Percentiles rank a stretch among this genome's conserved stretches.
Evolutionary conservation across 2,113 vertebrate species (phyloP).

Genomic region (Aleadryas rufinucha): DNA sequence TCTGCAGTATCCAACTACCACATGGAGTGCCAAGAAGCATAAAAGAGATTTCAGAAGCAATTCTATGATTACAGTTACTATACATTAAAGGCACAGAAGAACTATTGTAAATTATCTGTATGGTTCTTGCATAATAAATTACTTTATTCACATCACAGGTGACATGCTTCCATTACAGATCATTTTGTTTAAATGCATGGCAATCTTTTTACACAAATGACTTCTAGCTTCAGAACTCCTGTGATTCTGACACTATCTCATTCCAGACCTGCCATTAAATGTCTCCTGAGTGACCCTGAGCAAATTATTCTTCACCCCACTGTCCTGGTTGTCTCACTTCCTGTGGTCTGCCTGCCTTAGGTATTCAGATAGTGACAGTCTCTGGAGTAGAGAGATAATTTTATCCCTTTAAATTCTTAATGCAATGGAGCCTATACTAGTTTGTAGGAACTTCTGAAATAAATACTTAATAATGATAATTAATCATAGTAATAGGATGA

Average conservation of each 20-base stretch:
- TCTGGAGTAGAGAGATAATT: neutral
- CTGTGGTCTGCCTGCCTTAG: neutral
- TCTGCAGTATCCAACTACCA: constrained; percentile 30
- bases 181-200: constrained; percentile 47
- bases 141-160: constrained; percentile 35
- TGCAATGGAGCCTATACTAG: neutral
- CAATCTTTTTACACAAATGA: constrained; percentile 60
- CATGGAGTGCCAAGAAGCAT: constrained; percentile 40
- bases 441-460: neutral
- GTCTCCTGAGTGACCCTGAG: neutral
- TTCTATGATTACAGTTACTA: constrained; percentile 49
- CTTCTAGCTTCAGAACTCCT: constrained; percentile 30
- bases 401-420: neutral
- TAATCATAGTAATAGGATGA: neutral
- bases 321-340: neutral
- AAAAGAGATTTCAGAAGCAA: constrained; percentile 62
- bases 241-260: neutral
- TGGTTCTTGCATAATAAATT: constrained; percentile 57
- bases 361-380: neutral
- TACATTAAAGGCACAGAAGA: constrained; percentile 46
- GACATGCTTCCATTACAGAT: constrained; percentile 32
- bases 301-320: neutral
- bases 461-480: constrained; percentile 8
- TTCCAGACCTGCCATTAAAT: neutral
- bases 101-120: constrained; percentile 42